A percentile compares a stretch with the other conserved stretches of the same genome.
Evolutionary conservation across 2,888 invertebrate genomes (phyloP).

Genomic region (Orgyia antiqua): DNA sequence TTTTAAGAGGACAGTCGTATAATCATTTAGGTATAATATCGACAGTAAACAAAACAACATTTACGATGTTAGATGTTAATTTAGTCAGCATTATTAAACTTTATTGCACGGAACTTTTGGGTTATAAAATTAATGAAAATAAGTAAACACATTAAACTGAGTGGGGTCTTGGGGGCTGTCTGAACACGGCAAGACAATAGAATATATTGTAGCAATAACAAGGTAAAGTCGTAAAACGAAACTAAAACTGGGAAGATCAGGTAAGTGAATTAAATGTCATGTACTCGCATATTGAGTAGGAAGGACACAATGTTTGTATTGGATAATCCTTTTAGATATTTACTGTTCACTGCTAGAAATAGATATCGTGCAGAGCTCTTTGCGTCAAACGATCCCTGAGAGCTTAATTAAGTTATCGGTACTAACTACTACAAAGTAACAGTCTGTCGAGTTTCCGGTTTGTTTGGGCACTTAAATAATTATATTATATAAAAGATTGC

Average conservation of each 20-base stretch:
- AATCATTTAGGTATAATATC: constrained; percentile 1
- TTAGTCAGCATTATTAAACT: constrained; percentile 19
- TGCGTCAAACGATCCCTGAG: too few species aligned
- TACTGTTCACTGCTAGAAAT: too few species aligned
- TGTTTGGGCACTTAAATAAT: too few species aligned
- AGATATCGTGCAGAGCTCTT: too few species aligned
- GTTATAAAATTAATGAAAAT: constrained; percentile 30
- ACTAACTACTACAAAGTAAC: too few species aligned
- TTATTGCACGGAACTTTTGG: constrained; percentile 24
- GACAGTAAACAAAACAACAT: constrained; percentile 14
- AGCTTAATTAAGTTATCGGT: too few species aligned
- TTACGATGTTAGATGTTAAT: constrained; percentile 23
- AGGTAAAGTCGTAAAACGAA: constrained; percentile 37
- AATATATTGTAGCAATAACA: constrained; percentile 35
- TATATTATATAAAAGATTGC: too few species aligned
- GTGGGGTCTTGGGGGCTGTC: constrained; percentile 21
- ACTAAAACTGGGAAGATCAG: constrained; percentile 25
- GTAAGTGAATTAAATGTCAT: constrained; percentile 42
- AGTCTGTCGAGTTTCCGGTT: too few species aligned
- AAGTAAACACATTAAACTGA: constrained; percentile 34
- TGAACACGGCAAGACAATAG: constrained; percentile 30
- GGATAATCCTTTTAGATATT: too few species aligned
- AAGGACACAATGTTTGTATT: too few species aligned
- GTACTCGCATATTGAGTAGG: constrained; percentile 16
- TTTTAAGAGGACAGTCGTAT: too few species aligned